Conservation (phyloP, 1,140 invertebrate genomes). For the Bombus terrestris region DNA sequence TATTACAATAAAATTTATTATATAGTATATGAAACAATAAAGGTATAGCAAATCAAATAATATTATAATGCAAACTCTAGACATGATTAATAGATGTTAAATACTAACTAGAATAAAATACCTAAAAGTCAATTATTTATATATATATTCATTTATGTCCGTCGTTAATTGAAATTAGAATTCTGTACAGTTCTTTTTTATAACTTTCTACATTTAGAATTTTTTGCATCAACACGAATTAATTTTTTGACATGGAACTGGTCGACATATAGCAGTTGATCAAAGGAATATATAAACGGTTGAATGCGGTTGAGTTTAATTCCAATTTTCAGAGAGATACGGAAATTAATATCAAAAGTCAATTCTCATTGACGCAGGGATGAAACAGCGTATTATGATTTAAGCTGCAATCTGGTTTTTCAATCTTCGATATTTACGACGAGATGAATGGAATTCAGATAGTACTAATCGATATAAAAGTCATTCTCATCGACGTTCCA, state of each 20-base stretch:
- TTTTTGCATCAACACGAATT: neutral
- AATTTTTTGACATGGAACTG: neutral
- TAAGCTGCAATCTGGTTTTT: neutral
- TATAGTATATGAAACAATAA: too few relatives aligned
- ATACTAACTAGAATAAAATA: too few relatives aligned
- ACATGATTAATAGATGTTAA: too few relatives aligned
- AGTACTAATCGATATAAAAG: conserved; percentile 43
- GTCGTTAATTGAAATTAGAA: neutral
- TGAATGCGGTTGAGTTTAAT: neutral
- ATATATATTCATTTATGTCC: too few relatives aligned
- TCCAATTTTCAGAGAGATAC: neutral
- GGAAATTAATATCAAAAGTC: neutral
- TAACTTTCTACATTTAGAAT: neutral
- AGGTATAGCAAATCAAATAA: too few relatives aligned
- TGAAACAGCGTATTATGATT: conserved; percentile 19
- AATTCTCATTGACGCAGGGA: neutral
- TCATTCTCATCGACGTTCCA: conserved; percentile 2
- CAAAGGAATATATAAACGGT: neutral
- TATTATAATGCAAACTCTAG: too few relatives aligned
- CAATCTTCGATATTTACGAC: conserved; percentile 35
- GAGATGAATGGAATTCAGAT: neutral
- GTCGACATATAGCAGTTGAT: too few relatives aligned
- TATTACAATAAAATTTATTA: too few relatives aligned
- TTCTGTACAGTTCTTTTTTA: neutral
- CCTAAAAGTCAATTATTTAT: too few relatives aligned